Evolutionary conservation across 2,113 vertebrate genomes (phyloP).

Genomic region (Pseudorectes ferrugineus): DNA sequence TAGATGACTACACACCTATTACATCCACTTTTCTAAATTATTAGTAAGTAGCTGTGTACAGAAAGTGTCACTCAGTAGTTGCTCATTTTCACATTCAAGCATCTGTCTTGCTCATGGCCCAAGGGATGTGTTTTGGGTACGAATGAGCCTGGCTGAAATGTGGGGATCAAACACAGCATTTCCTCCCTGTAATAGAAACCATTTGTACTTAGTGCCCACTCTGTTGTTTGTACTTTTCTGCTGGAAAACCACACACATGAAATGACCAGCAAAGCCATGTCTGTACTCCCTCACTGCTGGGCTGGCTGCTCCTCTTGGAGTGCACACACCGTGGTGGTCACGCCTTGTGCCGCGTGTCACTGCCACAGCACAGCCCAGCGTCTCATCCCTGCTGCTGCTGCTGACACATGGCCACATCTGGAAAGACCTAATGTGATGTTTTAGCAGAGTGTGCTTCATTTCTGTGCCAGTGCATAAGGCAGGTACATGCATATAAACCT

Average conservation of each 20-base stretch:
- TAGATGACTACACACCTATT: slow-evolving; percentile 16
- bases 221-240: not conserved
- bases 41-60: slow-evolving; percentile 28
- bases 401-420: not conserved
- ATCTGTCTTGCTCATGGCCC: not conserved
- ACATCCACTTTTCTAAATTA: slow-evolving; percentile 53
- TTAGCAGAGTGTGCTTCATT: not conserved
- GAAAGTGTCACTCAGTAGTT: not conserved
- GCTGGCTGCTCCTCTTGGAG: not conserved
- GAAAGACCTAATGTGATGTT: accelerated
- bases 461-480: not conserved
- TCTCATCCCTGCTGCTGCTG: not conserved
- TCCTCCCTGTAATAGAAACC: not conserved
- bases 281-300: not conserved
- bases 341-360: not conserved
- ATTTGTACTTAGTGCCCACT: not conserved
- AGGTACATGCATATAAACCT: not conserved
- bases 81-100: not conserved
- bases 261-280: not conserved
- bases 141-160: not conserved
- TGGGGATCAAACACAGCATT: not conserved
- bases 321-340: accelerated
- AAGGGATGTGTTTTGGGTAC: not conserved
- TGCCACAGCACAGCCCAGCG: not conserved
- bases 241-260: not conserved